Evolutionary conservation across 2,888 invertebrate species (phyloP), one percentile per base, ranked within the genome.

Genomic region (Drosophila eohydei): DNA sequence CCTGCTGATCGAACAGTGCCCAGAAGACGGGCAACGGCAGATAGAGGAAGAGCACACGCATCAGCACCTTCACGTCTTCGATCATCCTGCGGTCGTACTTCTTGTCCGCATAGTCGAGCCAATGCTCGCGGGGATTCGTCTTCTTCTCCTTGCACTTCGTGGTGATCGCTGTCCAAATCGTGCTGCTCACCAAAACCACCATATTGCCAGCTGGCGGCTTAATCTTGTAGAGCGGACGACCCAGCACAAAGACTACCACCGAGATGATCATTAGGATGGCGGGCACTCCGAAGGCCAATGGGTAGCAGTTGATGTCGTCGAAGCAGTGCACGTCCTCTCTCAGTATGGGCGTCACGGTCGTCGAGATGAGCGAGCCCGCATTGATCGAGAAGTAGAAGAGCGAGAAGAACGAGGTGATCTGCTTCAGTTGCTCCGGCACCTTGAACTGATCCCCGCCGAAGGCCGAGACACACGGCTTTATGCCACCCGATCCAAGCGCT

Each of bases 1-100:
- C 96, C 94, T 98, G 98, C 92, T 99, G 99, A 92, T 99, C 99
- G 92, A 96, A 99, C 0, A 99, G 94, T 0, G 99, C 97, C 98
- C 98, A 99, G 93, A 99, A 99, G n/a, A 99, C 94, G 0, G 98
- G 98, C 52, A 98, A 93, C 0, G 99, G 99, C 32, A 98, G 93
- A 91, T 97, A 98, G 3, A 98, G 94, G 61, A 95, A 94, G 28
- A 98, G 93, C 3, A 98, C 95, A 34, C 95, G 95, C 9, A 97
- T 92, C 1, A 97, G 93, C 0, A 95, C 93, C 92, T 97, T 97
- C 11, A 97, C 95, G 81, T 98, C 98, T 4, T 95, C 93, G 48
- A 58, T 58, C 58, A 58, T 94, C 65, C 93, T 93, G 0, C 91
- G 90, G 30, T 96, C 96, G 58, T 91, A 58, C 48, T 58, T 58